Evolutionary conservation across 2,888 invertebrate species (phyloP), one percentile per base, ranked within the genome.

Genomic region (Netelia melanura): DNA sequence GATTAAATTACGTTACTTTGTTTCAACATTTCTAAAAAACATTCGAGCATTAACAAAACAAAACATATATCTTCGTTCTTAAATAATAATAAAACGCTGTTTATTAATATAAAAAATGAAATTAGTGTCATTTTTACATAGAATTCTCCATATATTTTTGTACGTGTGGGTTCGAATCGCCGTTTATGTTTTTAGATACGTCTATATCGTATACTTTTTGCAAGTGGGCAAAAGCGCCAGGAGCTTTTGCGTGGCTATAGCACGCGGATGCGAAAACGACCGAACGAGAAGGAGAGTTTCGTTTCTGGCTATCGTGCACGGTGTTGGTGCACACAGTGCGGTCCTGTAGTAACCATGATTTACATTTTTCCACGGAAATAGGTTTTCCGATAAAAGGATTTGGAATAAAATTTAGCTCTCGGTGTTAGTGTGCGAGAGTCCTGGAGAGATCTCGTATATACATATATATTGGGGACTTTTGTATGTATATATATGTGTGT

Each of bases 311-410:
- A 85, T 85, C 81, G 81, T 68, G 74, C 38, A 52, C 78, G 65
- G 30, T 68, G 77, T 72, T 68, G 68, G 78, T 68, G 65, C 71
- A 78, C 64, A 68, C 62, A 48, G 77, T 82, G 75, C 71, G 81
- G 56, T 83, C 86, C 81, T 75, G 86, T 87, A 87, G 88, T 87
- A 89, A 90, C 89, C 88, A 88, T 89, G 89, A 91, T 91, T 91
- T 91, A 90, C 90, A 90, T 92, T 91, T 91, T 90, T 90, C 90
- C 89, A 85, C 87, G 89, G 89, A 91, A 91, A 91, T 91, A 90
- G 90, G 90, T 91, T 91, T 91, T 87, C 90, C 91, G 91, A 92
- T 92, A 92, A 92, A 92, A 91, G 91, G 92, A 91, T 92, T 92
- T 90, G 89, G 90, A 92, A 92, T 92, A 92, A 92, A 92, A 92